These are phyloP conservation scores for Peromyscus polionotus DNA, from an alignment of 2,113 vertebrate species.

Conservation along the genomic window DNA sequence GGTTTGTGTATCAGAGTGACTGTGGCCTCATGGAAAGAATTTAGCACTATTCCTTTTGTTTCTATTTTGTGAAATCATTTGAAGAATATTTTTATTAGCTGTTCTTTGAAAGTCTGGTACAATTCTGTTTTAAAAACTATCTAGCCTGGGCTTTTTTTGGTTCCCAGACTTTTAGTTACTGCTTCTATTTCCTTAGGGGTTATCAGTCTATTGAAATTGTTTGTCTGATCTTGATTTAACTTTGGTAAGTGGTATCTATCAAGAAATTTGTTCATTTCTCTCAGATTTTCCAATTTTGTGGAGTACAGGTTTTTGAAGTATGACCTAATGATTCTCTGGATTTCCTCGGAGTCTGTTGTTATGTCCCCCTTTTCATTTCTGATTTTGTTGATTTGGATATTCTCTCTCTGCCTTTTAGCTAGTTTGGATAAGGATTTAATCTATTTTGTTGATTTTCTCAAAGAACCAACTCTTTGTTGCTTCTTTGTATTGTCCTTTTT, in stretches of 20 bases:
- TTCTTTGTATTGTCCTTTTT: neutral
- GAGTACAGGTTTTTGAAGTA: neutral
- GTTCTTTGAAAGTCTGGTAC: too few species aligned
- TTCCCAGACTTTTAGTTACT: too few species aligned
- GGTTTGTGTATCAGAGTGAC: neutral
- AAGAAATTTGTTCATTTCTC: neutral
- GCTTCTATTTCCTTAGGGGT: too few species aligned
- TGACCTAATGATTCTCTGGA: neutral
- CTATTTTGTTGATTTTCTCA: neutral
- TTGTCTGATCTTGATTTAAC: neutral
- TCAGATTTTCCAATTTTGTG: neutral
- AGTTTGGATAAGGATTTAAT: neutral
- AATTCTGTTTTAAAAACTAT: too few species aligned
- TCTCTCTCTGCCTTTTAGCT: neutral
- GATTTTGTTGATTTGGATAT: neutral
- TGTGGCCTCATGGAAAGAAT: neutral
- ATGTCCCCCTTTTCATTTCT: neutral
- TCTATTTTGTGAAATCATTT: too few species aligned
- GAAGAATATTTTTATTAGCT: too few species aligned
- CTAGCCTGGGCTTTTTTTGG: too few species aligned
- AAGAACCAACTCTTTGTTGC: neutral
- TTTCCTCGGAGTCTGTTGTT: neutral
- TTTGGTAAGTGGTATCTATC: neutral
- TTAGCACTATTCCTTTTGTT: too few species aligned
- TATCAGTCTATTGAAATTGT: too few species aligned